Base-by-base conservation (phyloP, 2,888 invertebrate species). In the Frankliniella intonsa region DNA sequence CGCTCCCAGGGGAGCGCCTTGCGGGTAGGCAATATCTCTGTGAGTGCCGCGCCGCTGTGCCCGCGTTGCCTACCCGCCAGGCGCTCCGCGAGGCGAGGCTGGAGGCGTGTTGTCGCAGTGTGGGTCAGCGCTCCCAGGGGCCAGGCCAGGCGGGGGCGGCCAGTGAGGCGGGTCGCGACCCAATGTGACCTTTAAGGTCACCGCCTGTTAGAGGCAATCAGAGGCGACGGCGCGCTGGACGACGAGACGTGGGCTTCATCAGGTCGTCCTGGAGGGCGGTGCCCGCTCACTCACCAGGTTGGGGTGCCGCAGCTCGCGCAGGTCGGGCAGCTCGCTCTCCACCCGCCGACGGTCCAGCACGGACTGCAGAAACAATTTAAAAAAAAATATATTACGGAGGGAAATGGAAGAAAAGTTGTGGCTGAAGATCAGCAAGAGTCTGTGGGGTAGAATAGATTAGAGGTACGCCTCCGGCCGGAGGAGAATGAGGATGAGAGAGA, bases 261-360 rank as follows among this genome's bases (percentile, higher is more conserved):
- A 38, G 38, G 3, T 3, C 3, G 38, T 38, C 5, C 38, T 5
- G 5, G 38, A 38, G 38, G 38, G 38, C 38, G 38, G 38, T 38
- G 38, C 5, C 22, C 11, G 11, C 69, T 69, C 25, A 76, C 69
- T 76, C 69, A 76, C 69, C 69, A 76, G 22, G 69, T 76, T 76
- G 22, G 69, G 69, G 69, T 76, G 69, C 9, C 69, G 69, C 25
- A 76, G 69, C 25, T 76, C 69, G 69, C 69, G 69, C 69, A 76
- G 25, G 69, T 76, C 69, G 2, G 69, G 69, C 22, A 76, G 25
- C 10, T 76, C 69, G 69, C 25, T 76, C 10, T 76, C 69, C 25
- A 76, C 69, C 69, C 69, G 22, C 25, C 69, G 69, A 1, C 69
- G 69, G 69, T 76, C 69, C 25, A 76, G 25, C 22, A 25, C 69